Evolutionary conservation across 2,888 invertebrate genomes (phyloP).

Genomic region (Platerodrilus igneus): DNA sequence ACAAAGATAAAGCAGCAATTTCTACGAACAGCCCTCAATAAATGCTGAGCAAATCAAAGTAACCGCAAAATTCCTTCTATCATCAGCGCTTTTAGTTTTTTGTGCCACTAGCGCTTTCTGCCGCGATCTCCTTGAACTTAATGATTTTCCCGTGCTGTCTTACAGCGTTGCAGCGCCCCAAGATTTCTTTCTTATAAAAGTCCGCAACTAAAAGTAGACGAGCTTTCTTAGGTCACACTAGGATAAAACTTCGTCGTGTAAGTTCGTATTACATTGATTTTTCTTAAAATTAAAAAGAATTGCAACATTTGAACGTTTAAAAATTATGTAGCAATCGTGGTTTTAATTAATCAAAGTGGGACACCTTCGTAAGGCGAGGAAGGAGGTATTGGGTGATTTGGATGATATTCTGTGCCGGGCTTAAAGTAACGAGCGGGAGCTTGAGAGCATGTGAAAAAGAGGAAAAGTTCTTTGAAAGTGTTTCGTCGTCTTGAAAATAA

Average conservation of each 20-base stretch:
- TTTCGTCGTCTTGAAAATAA: constrained; percentile 36
- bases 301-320: too few relatives aligned
- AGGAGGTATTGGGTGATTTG: too few relatives aligned
- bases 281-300: not conserved
- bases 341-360: too few relatives aligned
- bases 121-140: constrained; percentile 35
- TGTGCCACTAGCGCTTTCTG: constrained; percentile 38
- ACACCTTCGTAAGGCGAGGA: constrained; percentile 13
- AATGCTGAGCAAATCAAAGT: constrained; percentile 43
- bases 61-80: constrained; percentile 42
- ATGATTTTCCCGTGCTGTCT: constrained; percentile 32
- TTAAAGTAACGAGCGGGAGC: too few relatives aligned
- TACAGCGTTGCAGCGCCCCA: constrained; percentile 25
- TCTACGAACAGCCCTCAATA: constrained; percentile 15
- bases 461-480: constrained; percentile 22
- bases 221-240: constrained; percentile 28
- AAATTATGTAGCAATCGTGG: too few relatives aligned
- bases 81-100: constrained; percentile 24
- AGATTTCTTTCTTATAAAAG: constrained; percentile 35
- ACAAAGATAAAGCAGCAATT: constrained; percentile 17
- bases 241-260: constrained; percentile 31
- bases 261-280: constrained; percentile 25
- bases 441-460: too few relatives aligned
- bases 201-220: constrained; percentile 36
- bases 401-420: too few relatives aligned